These are phyloP conservation scores for Petroica traversi DNA, from an alignment of 2,113 vertebrate genomes.

Conservation along the genomic window DNA sequence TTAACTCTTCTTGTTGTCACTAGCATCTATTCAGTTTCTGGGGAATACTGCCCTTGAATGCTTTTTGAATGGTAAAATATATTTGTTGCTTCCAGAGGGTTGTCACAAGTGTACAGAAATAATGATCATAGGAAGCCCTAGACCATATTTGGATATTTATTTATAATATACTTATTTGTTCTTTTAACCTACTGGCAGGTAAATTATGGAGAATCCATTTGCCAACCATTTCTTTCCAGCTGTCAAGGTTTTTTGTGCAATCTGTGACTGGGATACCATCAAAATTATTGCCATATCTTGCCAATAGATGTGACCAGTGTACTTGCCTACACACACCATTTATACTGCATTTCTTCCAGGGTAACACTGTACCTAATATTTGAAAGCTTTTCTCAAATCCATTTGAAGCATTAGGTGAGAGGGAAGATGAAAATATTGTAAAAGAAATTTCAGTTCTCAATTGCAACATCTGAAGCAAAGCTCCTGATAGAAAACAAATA, in stretches of 20 bases:
- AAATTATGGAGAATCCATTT: not conserved
- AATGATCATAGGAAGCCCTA: not conserved
- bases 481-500: not conserved
- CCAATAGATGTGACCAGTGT: not conserved
- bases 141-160: not conserved
- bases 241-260: not conserved
- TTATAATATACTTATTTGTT: not conserved
- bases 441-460: not conserved
- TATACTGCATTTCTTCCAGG: not conserved
- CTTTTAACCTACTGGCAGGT: not conserved
- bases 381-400: not conserved
- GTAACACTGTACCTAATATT: not conserved
- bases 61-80: not conserved
- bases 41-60: not conserved
- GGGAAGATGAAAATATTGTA: not conserved
- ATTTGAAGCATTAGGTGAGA: not conserved
- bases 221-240: not conserved
- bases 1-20: not conserved
- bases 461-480: not conserved
- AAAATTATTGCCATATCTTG: not conserved
- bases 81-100: not conserved
- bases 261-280: not conserved
- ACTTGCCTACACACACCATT: not conserved
- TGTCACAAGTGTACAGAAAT: not conserved
- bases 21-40: not conserved